A percentile compares a stretch with the other conserved stretches of the same genome.
phyloP scores from a whole-genome alignment of 1,140 invertebrate species.

The Hycleus cichorii region DNA sequence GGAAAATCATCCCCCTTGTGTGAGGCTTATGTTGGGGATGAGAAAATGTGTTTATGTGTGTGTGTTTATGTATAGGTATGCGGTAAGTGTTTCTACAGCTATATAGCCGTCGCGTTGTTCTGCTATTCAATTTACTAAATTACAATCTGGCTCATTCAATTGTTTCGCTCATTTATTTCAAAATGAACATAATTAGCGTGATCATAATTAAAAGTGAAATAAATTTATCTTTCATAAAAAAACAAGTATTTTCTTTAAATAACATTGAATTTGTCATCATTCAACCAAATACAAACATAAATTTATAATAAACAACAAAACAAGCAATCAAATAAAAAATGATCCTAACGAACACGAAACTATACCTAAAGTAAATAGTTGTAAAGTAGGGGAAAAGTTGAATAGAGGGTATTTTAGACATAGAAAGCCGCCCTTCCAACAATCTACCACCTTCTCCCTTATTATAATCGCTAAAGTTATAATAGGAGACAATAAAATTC shows the following conservation, averaged over 20 bases:
- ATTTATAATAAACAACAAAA: neutral
- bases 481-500: too few species aligned
- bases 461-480: too few species aligned
- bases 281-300: too few species aligned
- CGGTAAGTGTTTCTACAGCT: neutral
- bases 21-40: too few species aligned
- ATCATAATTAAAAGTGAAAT: too few species aligned
- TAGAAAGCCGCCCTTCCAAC: neutral
- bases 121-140: slow-evolving; percentile 22
- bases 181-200: slow-evolving; percentile 16
- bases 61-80: neutral
- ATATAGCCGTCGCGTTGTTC: neutral
- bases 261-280: too few species aligned
- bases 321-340: slow-evolving; percentile 6
- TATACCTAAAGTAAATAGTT: slow-evolving; percentile 1
- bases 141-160: slow-evolving; percentile 26
- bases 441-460: neutral
- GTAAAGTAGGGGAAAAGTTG: neutral
- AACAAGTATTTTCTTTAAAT: too few species aligned
- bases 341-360: slow-evolving; percentile 5
- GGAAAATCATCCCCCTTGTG: slow-evolving; percentile 9
- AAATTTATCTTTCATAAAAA: too few species aligned
- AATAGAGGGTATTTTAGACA: neutral
- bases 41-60: too few species aligned
- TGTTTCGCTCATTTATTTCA: slow-evolving; percentile 21